Percentiles rank a stretch among this genome's conserved stretches.
Conservation (phyloP, 2,113 vertebrate genomes). For the Tachysurus vachellii region DNA sequence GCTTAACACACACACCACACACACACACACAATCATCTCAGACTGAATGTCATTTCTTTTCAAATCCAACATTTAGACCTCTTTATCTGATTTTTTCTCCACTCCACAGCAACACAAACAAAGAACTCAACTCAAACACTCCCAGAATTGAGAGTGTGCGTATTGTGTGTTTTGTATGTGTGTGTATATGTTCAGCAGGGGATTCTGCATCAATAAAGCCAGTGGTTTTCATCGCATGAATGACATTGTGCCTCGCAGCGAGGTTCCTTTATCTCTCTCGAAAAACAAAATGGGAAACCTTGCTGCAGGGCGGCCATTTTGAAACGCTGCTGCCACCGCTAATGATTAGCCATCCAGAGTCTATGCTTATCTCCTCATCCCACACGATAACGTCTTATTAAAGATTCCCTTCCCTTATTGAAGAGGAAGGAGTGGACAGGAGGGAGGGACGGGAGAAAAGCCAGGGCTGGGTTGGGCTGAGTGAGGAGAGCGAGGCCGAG, state of each 20-base stretch:
- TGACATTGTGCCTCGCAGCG: constrained; percentile 33
- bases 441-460: neutral
- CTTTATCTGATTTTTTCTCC: neutral
- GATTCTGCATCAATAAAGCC: constrained; percentile 50
- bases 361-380: constrained; percentile 25
- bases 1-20: neutral
- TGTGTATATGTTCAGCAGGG: neutral
- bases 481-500: neutral
- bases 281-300: constrained; percentile 52
- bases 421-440: constrained; percentile 7
- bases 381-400: constrained; percentile 50
- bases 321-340: constrained; percentile 33
- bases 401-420: constrained; percentile 37
- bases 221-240: constrained; percentile 47
- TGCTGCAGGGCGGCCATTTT: constrained; percentile 47
- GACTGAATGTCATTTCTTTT: neutral
- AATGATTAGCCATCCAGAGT: constrained; percentile 50
- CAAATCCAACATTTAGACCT: constrained; percentile 10
- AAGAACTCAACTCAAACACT: neutral
- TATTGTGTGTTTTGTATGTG: neutral
- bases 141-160: neutral
- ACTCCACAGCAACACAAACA: neutral
- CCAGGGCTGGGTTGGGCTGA: neutral
- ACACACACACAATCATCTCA: neutral
- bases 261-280: constrained; percentile 45